Evolutionary conservation across 2,797 vertebrate species (phyloP).

Genomic region (Halcyon badia): DNA sequence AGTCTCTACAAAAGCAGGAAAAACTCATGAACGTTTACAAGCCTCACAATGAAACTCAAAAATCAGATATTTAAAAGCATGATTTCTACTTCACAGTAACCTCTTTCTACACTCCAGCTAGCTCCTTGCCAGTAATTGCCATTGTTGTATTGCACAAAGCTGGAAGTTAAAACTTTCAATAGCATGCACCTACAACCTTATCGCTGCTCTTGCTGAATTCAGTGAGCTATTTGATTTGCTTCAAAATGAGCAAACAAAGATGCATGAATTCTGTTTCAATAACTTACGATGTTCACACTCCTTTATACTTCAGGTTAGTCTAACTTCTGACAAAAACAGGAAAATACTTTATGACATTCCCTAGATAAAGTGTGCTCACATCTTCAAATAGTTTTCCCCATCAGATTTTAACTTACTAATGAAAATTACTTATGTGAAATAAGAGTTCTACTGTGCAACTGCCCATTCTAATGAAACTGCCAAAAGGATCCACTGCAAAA

Average conservation of each 20-base stretch:
- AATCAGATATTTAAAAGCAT: background rate
- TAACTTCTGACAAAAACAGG: background rate
- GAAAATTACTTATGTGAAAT: background rate
- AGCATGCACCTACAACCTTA: background rate
- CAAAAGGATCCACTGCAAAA: background rate
- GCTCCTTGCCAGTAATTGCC: background rate
- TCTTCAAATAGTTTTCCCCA: background rate
- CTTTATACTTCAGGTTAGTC: background rate
- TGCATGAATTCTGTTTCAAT: background rate
- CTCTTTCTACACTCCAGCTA: background rate
- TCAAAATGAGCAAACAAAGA: background rate
- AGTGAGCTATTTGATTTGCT: background rate
- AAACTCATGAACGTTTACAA: rapidly evolving
- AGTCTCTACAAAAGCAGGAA: slow-evolving; percentile 82
- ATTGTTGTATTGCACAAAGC: background rate
- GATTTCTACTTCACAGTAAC: background rate
- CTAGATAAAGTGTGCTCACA: background rate
- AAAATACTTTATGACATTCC: background rate
- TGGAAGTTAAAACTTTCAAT: background rate
- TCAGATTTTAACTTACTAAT: background rate
- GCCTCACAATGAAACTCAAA: background rate
- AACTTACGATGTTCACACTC: background rate
- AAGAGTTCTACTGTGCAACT: background rate
- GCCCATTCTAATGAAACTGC: background rate
- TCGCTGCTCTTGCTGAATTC: background rate